Evolutionary conservation across 2,797 vertebrate genomes (phyloP), one percentile per base, ranked within the genome.

Genomic region (Melanotaenia trifasciata): DNA sequence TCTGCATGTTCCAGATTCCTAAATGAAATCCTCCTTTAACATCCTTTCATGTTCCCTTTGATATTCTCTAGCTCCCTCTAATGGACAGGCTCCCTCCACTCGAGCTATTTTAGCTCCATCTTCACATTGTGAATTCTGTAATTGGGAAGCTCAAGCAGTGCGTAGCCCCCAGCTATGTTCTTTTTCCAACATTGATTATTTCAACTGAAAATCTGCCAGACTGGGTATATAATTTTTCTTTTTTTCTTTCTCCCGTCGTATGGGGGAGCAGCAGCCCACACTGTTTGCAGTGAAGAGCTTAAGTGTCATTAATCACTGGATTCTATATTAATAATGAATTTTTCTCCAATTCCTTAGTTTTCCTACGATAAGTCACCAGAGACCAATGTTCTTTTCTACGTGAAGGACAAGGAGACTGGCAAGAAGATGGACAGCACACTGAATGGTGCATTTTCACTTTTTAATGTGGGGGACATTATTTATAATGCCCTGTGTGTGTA

Each of bases 351-450:
- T 81, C 84, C 47, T 70, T 84, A 99, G 98, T 96, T 98, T 87
- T 94, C 94, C 74, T 95, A 95, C 3, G 92, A 96, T 65, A 93
- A 94, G 92, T 95, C 95, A 61, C 96, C 96, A 59, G 96, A 96
- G n/a, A 89, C 96, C 81, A 95, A 84, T 74, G 89, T 99, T 85
- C 94, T 95, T 71, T 95, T 99, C 89, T 96, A 95, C 18, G 86
- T 98, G 83, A 97, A 94, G 93, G 94, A 94, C 79, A 95, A 94
- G 22, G 74, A 89, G 66, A 94, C 90, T 0, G 88, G 91, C 53
- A 94, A 95, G 89, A 96, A 96, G 87, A 96, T 99, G 72, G 98
- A 99, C 95, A 99, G 98, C 94, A 96, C 93, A n/a, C 89, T 99
- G 32, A 96, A 95, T 51, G 97, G 98, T 99, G 91, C 76, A 86